Evolutionary conservation across 2,797 vertebrate genomes (phyloP).

Genomic region (Cygnus olor): DNA sequence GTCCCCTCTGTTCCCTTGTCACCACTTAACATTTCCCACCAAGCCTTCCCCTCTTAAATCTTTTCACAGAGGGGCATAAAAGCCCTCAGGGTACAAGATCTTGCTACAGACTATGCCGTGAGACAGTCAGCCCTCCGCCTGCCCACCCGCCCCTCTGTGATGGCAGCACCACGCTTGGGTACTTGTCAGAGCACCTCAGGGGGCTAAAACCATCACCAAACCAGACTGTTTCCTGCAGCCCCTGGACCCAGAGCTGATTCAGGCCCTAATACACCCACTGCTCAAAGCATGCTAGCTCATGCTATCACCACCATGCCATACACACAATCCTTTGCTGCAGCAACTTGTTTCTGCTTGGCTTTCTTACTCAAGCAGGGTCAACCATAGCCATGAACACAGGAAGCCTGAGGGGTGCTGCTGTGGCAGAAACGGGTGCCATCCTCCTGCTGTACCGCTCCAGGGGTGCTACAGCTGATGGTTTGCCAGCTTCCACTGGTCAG

Average conservation of each 20-base stretch:
- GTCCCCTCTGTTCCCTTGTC: not conserved
- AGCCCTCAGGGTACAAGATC: not conserved
- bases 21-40: not conserved
- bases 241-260: not conserved
- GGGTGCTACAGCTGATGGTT: not conserved
- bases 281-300: not conserved
- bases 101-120: not conserved
- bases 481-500: not conserved
- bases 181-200: not conserved
- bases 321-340: not conserved
- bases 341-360: not conserved
- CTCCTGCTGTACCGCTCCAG: not conserved
- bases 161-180: not conserved
- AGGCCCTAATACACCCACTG: not conserved
- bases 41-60: not conserved
- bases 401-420: not conserved
- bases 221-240: not conserved
- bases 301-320: not conserved
- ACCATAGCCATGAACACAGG: too few relatives aligned
- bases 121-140: not conserved
- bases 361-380: not conserved
- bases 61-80: not conserved
- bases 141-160: not conserved
- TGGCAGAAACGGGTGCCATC: not conserved
- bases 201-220: too few relatives aligned